Evolutionary conservation across 2,797 vertebrate genomes (phyloP), one percentile per base, ranked within the genome.

Genomic region (Hemibagrus guttatus): DNA sequence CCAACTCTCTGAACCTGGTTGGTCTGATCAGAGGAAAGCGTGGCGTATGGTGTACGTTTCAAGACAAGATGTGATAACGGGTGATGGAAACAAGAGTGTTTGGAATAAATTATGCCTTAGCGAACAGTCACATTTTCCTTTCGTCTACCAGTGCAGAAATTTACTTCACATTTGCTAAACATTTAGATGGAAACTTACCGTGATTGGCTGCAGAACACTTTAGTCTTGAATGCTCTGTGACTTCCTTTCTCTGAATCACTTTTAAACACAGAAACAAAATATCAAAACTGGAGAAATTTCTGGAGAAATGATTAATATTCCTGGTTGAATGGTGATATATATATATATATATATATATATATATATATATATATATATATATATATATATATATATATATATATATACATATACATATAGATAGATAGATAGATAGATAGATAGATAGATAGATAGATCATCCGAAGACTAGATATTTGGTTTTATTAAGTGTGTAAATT

Each of bases 81-180:
- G 78, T 26, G 78, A 80, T 26, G 78, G 78, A 80, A 80, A 61
- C 79, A 64, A 63, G 16, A 64, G 59, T 63, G 58, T 49, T 81
- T 64, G 26, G 79, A 81, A 81, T 49, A 17, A 81, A 81, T 81
- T 64, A 63, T n/a, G 26, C 35, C 14, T 42, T 63, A 63, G 31
- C 9, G 16, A 81, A 80, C 4, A 64, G 58, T 64, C 79, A 64
- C 13, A n/a, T 81, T 81, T 81, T 81, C 79, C 79, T 64, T 63
- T 46, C 31, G 39, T 42, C 23, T 42, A 61, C 31, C 35, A 61
- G 13, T 79, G 59, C 28, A 58, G 54, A 78, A 78, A 59, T 59
- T 26, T 14, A 80, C 56, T 61, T 61, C 35, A 81, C 79, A 46
- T 81, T 81, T 81, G 59, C 39, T 81, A n/a, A 81, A 64, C 59